Evolutionary conservation across 2,113 vertebrate genomes (phyloP), one percentile per base, ranked within the genome.

Genomic region (Myxocyprinus asiaticus): DNA sequence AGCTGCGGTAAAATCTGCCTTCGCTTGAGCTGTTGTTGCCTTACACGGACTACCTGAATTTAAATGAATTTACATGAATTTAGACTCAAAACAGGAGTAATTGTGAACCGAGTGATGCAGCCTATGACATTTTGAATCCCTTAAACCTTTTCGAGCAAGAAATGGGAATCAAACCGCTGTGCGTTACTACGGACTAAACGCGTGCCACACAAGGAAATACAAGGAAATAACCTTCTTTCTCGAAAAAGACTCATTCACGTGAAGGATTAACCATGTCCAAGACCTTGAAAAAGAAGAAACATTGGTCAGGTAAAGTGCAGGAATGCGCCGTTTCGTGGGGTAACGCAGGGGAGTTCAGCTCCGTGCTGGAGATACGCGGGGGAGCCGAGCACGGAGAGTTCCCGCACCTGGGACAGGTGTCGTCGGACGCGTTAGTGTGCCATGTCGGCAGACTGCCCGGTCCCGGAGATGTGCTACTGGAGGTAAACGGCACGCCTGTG

Each of bases 401-500:
- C 90, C 96, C 96, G 17, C 89, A 95, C 90, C 85, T 98, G 88
- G 95, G 94, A 45, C 92, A 93, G 76, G 88, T 93, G n/a, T 86
- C 88, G 7, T 79, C 92, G 44, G 94, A 95, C 81, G 90, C 91
- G 71, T 79, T 93, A 85, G 90, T 93, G 74, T 95, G 94, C 84
- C 94, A 94, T 84, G 89, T 89, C 43, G 96, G 96, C 72, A 93
- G 94, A 85, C 80, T 92, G 11, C 96, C 96, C 67, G 10, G 86
- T 78, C 86, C 90, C 0, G 96, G 95, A 12, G 97, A 98, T 86
- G 95, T 98, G 85, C 92, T 98, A 86, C 91, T 98, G 90, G 97
- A 98, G 90, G 97, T 98, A 87, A 98, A 98, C 91, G 95, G 96
- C 75, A 98, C 96, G 12, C 96, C 97, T 0, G 96, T 98, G 76